These are phyloP conservation scores for Chaunax sp. DNA, from an alignment of 2,797 vertebrate genomes.

Conservation along the genomic window DNA sequence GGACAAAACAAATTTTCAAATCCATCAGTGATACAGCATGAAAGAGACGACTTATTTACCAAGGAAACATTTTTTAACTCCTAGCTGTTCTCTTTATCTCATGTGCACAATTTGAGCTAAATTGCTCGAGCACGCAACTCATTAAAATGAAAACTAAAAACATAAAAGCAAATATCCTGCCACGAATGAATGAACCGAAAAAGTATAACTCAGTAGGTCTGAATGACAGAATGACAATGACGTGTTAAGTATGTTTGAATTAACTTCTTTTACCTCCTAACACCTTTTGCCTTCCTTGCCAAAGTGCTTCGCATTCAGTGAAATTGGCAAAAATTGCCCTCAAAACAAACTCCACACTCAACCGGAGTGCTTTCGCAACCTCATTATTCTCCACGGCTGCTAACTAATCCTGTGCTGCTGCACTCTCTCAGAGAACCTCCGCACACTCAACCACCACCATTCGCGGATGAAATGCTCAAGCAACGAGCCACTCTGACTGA, in stretches of 20 bases:
- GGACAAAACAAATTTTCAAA: neutral
- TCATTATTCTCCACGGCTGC: slow-evolving; percentile 45
- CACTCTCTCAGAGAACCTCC: slow-evolving; percentile 38
- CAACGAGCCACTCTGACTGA: slow-evolving; percentile 55
- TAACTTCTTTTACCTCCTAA: neutral
- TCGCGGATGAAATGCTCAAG: slow-evolving; percentile 50
- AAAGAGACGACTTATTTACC: neutral
- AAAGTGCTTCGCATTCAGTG: slow-evolving; percentile 7
- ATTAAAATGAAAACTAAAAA: neutral
- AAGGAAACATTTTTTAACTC: neutral
- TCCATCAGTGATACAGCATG: slow-evolving; percentile 2
- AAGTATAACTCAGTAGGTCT: neutral
- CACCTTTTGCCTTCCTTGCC: too few species aligned
- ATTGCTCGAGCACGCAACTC: neutral
- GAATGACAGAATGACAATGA: neutral
- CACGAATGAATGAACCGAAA: neutral
- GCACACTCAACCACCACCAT: slow-evolving; percentile 37
- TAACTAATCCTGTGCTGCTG: slow-evolving; percentile 48
- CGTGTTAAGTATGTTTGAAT: neutral
- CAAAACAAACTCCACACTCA: slow-evolving; percentile 29
- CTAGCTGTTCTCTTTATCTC: neutral
- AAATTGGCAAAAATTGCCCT: slow-evolving; percentile 11
- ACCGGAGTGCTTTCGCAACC: slow-evolving; percentile 44
- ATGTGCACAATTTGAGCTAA: neutral
- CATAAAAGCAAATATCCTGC: neutral